Conservation (phyloP, 1,140 invertebrate genomes). For the Drosophila yakuba region DNA sequence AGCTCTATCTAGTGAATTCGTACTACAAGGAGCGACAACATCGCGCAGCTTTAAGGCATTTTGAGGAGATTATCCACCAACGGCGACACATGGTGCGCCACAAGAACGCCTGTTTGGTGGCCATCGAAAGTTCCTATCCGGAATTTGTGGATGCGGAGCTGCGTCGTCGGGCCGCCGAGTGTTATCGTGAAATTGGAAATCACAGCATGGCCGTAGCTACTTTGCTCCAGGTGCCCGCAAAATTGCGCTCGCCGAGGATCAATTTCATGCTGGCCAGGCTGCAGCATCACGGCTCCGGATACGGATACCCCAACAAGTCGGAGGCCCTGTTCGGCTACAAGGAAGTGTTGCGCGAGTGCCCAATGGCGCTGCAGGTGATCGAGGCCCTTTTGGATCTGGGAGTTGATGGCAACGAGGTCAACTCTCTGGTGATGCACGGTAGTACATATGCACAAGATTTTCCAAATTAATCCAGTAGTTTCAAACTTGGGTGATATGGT, state of each 20-base stretch:
- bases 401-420: slow-evolving; percentile 89
- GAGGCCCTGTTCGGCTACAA: slow-evolving; percentile 90
- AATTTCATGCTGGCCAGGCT: slow-evolving; percentile 91
- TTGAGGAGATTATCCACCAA: slow-evolving; percentile 54
- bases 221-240: slow-evolving; percentile 89
- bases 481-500: too few species aligned
- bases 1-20: slow-evolving; percentile 61
- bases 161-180: slow-evolving; percentile 89
- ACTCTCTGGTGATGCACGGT: slow-evolving; percentile 88
- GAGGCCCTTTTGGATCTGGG: slow-evolving; percentile 89
- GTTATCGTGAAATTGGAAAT: slow-evolving; percentile 88
- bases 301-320: slow-evolving; percentile 88
- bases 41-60: slow-evolving; percentile 48
- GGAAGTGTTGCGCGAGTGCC: slow-evolving; percentile 91
- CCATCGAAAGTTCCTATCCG: slow-evolving; percentile 75
- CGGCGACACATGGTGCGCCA: slow-evolving; percentile 59
- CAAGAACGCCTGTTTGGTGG: slow-evolving; percentile 56
- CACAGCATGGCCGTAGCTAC: slow-evolving; percentile 87
- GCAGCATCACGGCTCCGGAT: slow-evolving; percentile 86
- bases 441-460: neutral
- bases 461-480: too few species aligned
- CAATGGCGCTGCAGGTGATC: slow-evolving; percentile 90
- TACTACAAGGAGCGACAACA: slow-evolving; percentile 61
- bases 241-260: slow-evolving; percentile 88
- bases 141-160: slow-evolving; percentile 87